Evolutionary conservation across 2,888 invertebrate genomes (phyloP).

Genomic region (Torymus auratus): DNA sequence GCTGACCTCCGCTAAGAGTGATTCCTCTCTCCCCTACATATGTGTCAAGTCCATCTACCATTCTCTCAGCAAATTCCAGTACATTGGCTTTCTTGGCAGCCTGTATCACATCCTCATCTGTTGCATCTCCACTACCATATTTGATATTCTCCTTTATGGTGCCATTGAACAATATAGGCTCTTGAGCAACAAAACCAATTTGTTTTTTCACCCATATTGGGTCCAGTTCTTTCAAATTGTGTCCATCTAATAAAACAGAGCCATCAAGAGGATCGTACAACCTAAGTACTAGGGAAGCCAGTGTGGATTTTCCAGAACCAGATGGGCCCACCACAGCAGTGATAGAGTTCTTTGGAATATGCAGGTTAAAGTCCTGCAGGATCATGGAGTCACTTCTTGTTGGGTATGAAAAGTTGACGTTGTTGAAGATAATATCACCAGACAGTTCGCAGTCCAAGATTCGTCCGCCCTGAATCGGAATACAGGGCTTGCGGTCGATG

Average conservation of each 20-base stretch:
- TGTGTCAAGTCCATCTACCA: slow-evolving; percentile 87
- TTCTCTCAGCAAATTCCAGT: slow-evolving; percentile 84
- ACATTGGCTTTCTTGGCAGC: slow-evolving; percentile 92
- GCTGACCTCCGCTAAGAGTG: slow-evolving; percentile 94
- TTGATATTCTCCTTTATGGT: slow-evolving; percentile 93
- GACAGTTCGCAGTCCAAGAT: slow-evolving; percentile 71
- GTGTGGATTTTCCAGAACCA: slow-evolving; percentile 96
- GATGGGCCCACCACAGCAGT: slow-evolving; percentile 92
- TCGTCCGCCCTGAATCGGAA: slow-evolving; percentile 82
- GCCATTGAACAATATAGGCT: slow-evolving; percentile 94
- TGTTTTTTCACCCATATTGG: slow-evolving; percentile 90
- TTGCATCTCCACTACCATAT: slow-evolving; percentile 85
- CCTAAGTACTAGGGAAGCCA: slow-evolving; percentile 89
- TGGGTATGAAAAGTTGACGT: slow-evolving; percentile 87
- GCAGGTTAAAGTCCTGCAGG: slow-evolving; percentile 83
- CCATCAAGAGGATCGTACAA: slow-evolving; percentile 91
- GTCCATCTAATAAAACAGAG: slow-evolving; percentile 85
- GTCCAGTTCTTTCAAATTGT: slow-evolving; percentile 86
- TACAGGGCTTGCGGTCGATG: slow-evolving; percentile 86
- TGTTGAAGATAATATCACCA: slow-evolving; percentile 86
- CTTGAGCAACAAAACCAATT: slow-evolving; percentile 93
- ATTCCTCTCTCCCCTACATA: slow-evolving; percentile 93
- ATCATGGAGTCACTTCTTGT: slow-evolving; percentile 80
- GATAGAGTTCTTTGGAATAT: slow-evolving; percentile 83
- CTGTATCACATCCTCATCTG: slow-evolving; percentile 79